Percentiles rank a stretch among this genome's conserved stretches.
These are phyloP conservation scores for Hydrozoanthus gracilis DNA, from an alignment of 92 coral and sea anemone species.

Conservation along the genomic window DNA sequence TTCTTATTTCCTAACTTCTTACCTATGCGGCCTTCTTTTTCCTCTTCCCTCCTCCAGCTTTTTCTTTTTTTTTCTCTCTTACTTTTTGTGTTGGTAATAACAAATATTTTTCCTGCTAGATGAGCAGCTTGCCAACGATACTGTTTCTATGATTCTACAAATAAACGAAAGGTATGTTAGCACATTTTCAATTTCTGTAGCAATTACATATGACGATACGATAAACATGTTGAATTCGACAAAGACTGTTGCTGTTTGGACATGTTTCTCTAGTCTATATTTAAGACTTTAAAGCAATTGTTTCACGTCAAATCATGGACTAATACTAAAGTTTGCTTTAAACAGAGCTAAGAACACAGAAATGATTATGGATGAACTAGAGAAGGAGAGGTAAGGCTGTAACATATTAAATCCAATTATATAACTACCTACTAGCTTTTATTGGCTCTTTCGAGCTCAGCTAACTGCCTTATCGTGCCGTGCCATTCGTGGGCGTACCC, in stretches of 20 bases:
- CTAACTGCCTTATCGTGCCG: too few species aligned
- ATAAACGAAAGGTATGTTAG: conserved; percentile 83
- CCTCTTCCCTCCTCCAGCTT: background rate
- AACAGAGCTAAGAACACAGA: conserved; percentile 87
- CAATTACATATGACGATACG: too few species aligned
- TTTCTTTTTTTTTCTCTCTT: background rate
- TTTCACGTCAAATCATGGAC: background rate
- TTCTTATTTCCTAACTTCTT: background rate
- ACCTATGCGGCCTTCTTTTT: background rate
- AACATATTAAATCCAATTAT: too few species aligned
- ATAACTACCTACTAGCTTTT: too few species aligned
- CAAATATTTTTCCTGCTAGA: conserved; percentile 54
- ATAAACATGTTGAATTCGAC: too few species aligned
- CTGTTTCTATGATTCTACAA: conserved; percentile 91
- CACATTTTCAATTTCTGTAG: too few species aligned
- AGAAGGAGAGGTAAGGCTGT: conserved; percentile 77
- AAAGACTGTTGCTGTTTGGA: too few species aligned
- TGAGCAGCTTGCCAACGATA: conserved; percentile 89
- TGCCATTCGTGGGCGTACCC: too few species aligned
- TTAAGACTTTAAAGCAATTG: background rate
- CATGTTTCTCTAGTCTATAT: too few species aligned
- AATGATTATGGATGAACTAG: conserved; percentile 85
- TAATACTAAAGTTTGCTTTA: background rate
- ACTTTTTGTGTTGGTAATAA: background rate
- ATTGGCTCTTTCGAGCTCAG: too few species aligned